These are phyloP conservation scores for Propithecus deckenii DNA, from an alignment of 2,797 vertebrate species.

Conservation along the genomic window DNA sequence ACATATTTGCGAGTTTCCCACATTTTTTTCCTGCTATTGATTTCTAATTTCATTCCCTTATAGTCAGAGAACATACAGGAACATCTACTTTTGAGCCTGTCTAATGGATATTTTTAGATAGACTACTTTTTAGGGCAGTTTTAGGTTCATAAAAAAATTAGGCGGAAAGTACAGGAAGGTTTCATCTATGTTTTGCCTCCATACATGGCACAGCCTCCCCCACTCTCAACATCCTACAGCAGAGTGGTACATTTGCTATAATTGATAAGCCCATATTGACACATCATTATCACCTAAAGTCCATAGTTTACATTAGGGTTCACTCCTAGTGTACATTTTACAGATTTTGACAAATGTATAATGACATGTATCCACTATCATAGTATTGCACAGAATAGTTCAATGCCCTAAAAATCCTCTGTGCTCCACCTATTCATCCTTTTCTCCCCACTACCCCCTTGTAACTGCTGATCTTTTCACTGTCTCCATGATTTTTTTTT, in stretches of 20 bases:
- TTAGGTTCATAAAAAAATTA: not conserved
- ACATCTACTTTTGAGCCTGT: not conserved
- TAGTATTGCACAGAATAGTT: not conserved
- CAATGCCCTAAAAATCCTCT: not conserved
- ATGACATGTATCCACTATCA: not conserved
- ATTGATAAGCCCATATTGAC: not conserved
- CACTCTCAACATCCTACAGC: not conserved
- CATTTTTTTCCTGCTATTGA: not conserved
- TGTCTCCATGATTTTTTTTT: not conserved
- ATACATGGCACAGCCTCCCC: not conserved
- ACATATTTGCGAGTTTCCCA: not conserved
- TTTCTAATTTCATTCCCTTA: not conserved
- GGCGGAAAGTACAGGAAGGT: not conserved
- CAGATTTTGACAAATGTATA: not conserved
- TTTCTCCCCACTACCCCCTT: not conserved
- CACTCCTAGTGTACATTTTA: not conserved
- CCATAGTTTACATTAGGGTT: not conserved
- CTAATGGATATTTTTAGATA: not conserved
- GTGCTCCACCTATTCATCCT: not conserved
- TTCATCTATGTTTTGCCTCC: not conserved
- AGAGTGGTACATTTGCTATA: not conserved
- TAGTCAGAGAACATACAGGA: not conserved
- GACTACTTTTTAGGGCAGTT: not conserved
- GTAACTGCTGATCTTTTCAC: not conserved
- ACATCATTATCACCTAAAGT: not conserved